Evolutionary conservation across 1,140 invertebrate species (phyloP), one percentile per base, ranked within the genome.

Genomic region (Vanessa tameamea): DNA sequence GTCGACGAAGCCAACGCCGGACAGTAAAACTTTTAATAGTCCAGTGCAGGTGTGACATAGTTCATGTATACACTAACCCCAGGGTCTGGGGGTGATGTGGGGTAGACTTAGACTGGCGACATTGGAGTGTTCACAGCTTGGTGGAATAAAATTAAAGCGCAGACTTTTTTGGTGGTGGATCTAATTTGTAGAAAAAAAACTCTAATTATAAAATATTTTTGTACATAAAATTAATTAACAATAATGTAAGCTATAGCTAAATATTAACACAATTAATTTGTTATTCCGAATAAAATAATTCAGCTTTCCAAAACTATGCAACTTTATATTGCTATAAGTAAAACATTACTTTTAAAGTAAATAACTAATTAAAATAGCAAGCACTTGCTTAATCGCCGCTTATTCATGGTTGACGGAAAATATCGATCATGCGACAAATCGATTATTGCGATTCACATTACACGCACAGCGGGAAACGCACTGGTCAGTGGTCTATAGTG

Each of bases 21-120:
- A 87, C 72, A 85, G 78, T 75, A 87, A 86, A 77, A 83, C 79
- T 77, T 78, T 80, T 75, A 83, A 88, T 57, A 82, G 72, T 51
- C 86, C 84, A 47, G 75, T 87, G 57, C 88, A 92, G 90, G 90
- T 92, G 74, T 87, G 87, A 82, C 63, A 51, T 69, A 31, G 55
- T 59, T 37, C 53, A 57, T 64, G 47, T 63, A 61, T 48, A 57
- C 65, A 82, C 75, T 86, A 86, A 84, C 81, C 51, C 53, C 55
- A 50, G 57, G 59, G 26, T 53, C 37, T 59, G n/a, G 26, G 14
- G 55, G 47, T 63, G 14, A 53, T 20, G n/a, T 15, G 8, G 53
- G 61, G 43, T 63, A 61, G 37, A 61, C 16, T 64, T 37, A 26
- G 53, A 48, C 16, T 70, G 31, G 14, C 53, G 20, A 57, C 53